These are phyloP conservation scores for Mechanitis messenoides DNA, from an alignment of 2,888 invertebrate genomes.

Conservation along the genomic window DNA sequence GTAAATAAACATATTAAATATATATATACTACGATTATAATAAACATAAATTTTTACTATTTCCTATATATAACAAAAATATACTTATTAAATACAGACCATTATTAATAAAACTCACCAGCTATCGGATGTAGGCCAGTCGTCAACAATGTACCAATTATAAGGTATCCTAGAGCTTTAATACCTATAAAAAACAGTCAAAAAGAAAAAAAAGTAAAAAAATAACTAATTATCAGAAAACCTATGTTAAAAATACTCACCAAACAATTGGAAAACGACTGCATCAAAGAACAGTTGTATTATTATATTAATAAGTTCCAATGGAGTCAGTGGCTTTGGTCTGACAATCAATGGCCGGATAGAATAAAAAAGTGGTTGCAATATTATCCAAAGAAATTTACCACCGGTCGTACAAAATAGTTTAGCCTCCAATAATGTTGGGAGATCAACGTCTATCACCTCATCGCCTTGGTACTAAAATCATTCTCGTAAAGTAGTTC, in stretches of 20 bases:
- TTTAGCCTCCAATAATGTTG: constrained; percentile 93
- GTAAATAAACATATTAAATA: no score
- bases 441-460: constrained; percentile 95
- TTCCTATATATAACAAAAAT: no score
- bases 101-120: constrained; percentile 77
- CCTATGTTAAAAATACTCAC: constrained; percentile 66
- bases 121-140: constrained; percentile 99
- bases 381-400: constrained; percentile 92
- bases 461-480: constrained; percentile 96
- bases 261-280: constrained; percentile 85
- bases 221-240: no score
- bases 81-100: no score
- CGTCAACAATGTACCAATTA: constrained; percentile 90
- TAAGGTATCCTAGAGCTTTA: constrained; percentile 88
- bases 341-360: constrained; percentile 92
- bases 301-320: constrained; percentile 89
- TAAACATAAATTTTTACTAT: no score
- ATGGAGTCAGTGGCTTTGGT: constrained; percentile 86
- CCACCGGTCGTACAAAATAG: constrained; percentile 93
- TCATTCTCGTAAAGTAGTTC: background rate
- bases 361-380: constrained; percentile 97
- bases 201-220: background rate
- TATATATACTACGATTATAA: no score
- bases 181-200: constrained; percentile 76
- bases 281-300: constrained; percentile 92